Conservation (phyloP, 2,797 vertebrate species). For the Centropyge bicolor region DNA sequence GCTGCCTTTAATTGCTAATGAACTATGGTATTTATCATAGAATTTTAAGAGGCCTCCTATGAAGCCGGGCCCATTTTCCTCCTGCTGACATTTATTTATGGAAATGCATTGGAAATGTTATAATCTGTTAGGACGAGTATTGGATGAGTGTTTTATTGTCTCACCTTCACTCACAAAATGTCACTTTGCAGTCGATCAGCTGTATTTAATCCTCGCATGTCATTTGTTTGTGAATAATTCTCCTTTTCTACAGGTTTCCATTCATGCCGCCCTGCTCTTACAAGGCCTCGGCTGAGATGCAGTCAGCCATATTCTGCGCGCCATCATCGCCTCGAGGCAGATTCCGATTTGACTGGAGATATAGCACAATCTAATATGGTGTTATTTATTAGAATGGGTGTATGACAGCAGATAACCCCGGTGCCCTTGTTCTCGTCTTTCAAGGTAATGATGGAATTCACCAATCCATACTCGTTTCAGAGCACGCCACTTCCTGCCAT, state of each 20-base stretch:
- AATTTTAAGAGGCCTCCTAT: slow-evolving; percentile 60
- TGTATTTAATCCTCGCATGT: slow-evolving; percentile 41
- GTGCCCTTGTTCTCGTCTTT: slow-evolving; percentile 80
- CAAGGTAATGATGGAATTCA: slow-evolving; percentile 80
- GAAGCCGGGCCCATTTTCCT: slow-evolving; percentile 41
- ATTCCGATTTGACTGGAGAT: slow-evolving; percentile 72
- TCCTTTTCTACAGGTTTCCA: slow-evolving; percentile 25
- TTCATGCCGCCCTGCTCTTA: slow-evolving; percentile 32
- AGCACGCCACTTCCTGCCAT: slow-evolving; percentile 47
- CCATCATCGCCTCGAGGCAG: slow-evolving; percentile 71
- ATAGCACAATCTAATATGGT: slow-evolving; percentile 75
- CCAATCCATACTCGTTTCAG: slow-evolving; percentile 62
- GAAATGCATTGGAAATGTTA: slow-evolving; percentile 45
- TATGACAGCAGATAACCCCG: slow-evolving; percentile 77
- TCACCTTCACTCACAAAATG: slow-evolving; percentile 59
- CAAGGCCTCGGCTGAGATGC: slow-evolving; percentile 47
- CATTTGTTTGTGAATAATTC: slow-evolving; percentile 54
- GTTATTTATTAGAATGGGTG: slow-evolving; percentile 83
- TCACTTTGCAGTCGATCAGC: slow-evolving; percentile 56
- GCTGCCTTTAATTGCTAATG: slow-evolving; percentile 68
- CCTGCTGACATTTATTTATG: slow-evolving; percentile 52
- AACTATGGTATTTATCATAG: slow-evolving; percentile 65
- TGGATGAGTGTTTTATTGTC: slow-evolving; percentile 40
- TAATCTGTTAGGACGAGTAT: slow-evolving; percentile 28
- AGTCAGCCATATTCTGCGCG: slow-evolving; percentile 58